These are phyloP conservation scores for Phrynosoma blainvillii DNA, from an alignment of 2,113 vertebrate species.

Conservation along the genomic window DNA sequence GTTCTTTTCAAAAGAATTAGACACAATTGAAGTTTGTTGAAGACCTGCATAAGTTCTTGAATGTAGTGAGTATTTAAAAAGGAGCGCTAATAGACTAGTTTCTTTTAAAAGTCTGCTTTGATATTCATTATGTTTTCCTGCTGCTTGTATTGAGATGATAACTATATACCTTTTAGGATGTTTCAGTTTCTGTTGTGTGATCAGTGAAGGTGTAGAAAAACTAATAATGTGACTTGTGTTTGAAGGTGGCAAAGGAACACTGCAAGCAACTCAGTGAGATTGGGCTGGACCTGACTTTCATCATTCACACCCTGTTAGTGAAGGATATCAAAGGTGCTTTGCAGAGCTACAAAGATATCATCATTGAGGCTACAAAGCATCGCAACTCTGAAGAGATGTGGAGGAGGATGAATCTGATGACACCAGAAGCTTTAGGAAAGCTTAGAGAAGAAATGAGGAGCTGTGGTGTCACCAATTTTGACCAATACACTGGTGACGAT, in stretches of 20 bases:
- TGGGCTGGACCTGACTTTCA: slow-evolving; percentile 95
- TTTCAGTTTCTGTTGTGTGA: neutral
- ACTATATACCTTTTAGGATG: neutral
- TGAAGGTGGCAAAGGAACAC: slow-evolving; percentile 95
- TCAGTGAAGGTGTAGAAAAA: neutral
- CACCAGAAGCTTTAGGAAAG: slow-evolving; percentile 91
- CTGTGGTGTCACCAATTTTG: slow-evolving; percentile 88
- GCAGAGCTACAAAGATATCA: slow-evolving; percentile 95
- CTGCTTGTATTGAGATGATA: neutral
- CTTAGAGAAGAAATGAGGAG: slow-evolving; percentile 94
- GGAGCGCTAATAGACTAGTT: neutral
- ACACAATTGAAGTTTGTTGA: no score
- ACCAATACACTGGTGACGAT: slow-evolving; percentile 94
- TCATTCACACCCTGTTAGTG: slow-evolving; percentile 91
- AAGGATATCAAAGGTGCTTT: slow-evolving; percentile 93
- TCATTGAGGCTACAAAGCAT: slow-evolving; percentile 97
- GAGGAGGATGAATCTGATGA: slow-evolving; percentile 98
- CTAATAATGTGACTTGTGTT: slow-evolving; percentile 22
- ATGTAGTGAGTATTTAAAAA: neutral
- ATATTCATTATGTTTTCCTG: neutral
- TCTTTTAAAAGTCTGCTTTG: neutral
- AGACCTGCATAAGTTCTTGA: no score
- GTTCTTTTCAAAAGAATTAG: neutral
- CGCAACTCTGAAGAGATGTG: slow-evolving; percentile 99
- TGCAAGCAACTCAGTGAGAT: slow-evolving; percentile 94